Evolutionary conservation across 2,113 vertebrate species (phyloP).

Genomic region (Limanda limanda): DNA sequence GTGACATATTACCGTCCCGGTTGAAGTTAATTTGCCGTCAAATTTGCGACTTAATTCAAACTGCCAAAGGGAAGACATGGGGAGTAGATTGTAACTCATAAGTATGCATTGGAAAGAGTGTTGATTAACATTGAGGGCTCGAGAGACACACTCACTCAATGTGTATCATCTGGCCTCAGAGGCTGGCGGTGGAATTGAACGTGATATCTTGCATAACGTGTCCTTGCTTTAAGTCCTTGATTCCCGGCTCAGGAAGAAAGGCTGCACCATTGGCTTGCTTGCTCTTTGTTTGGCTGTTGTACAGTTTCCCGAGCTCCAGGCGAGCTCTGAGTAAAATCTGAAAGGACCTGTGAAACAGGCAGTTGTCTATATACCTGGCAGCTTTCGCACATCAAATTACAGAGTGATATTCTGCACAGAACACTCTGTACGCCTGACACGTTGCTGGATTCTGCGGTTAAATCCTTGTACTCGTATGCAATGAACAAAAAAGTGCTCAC

Average conservation of each 20-base stretch:
- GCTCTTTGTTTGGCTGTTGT: conserved; percentile 52
- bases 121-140: conserved; percentile 78
- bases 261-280: conserved; percentile 54
- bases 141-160: conserved; percentile 62
- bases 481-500: conserved; percentile 18
- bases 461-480: conserved; percentile 32
- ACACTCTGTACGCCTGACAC: conserved; percentile 41
- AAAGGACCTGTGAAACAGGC: conserved; percentile 68
- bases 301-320: conserved; percentile 54
- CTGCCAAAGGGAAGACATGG: conserved; percentile 72
- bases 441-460: conserved; percentile 29
- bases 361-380: conserved; percentile 63
- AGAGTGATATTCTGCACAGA: conserved; percentile 51
- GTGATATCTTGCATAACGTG: conserved; percentile 74
- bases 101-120: conserved; percentile 77
- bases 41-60: conserved; percentile 74
- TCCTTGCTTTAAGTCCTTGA: conserved; percentile 71
- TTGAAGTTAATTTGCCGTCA: conserved; percentile 75
- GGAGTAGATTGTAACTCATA: conserved; percentile 78
- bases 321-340: conserved; percentile 66
- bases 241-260: conserved; percentile 65
- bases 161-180: conserved; percentile 74
- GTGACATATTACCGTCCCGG: conserved; percentile 66
- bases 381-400: conserved; percentile 58
- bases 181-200: conserved; percentile 68